A percentile compares a stretch with the other conserved stretches of the same genome.
These are phyloP conservation scores for Melanotaenia trifasciata DNA, from an alignment of 2,797 vertebrate species.

Conservation along the genomic window DNA sequence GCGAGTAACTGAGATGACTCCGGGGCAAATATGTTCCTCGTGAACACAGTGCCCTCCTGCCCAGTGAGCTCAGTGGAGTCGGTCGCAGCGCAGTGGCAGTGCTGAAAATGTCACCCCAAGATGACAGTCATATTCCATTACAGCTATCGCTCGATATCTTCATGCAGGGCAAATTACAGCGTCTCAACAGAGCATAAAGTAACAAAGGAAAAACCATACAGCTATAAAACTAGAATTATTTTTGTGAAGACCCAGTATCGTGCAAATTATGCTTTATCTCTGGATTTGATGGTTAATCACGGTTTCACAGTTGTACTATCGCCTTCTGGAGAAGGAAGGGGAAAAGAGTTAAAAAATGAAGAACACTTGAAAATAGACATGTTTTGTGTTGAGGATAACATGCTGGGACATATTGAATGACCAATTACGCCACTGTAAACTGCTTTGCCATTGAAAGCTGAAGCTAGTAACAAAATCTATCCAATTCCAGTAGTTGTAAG, in stretches of 20 bases:
- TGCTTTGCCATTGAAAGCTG: conserved; percentile 74
- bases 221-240: conserved; percentile 56
- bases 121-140: conserved; percentile 79
- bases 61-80: conserved; percentile 70
- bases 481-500: conserved; percentile 77
- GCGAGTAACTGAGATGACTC: conserved; percentile 79
- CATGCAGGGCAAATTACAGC: conserved; percentile 80
- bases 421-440: conserved; percentile 78
- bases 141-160: conserved; percentile 81
- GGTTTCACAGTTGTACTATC: conserved; percentile 41
- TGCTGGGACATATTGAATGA: conserved; percentile 78
- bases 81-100: conserved; percentile 78
- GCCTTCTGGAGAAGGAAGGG: conserved; percentile 21
- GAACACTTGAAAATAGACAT: conserved; percentile 63
- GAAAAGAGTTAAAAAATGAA: conserved; percentile 36
- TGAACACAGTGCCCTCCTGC: conserved; percentile 72
- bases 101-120: conserved; percentile 79
- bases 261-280: conserved; percentile 41
- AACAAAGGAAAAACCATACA: conserved; percentile 69
- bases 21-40: conserved; percentile 78
- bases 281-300: conserved; percentile 51
- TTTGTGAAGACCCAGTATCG: conserved; percentile 35
- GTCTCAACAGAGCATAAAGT: conserved; percentile 70
- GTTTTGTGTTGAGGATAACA: conserved; percentile 71
- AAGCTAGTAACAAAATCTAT: conserved; percentile 76